A percentile compares a stretch with the other conserved stretches of the same genome.
These are phyloP conservation scores for Phenganax subtilis DNA, from an alignment of 92 coral and sea anemone species.

Conservation along the genomic window DNA sequence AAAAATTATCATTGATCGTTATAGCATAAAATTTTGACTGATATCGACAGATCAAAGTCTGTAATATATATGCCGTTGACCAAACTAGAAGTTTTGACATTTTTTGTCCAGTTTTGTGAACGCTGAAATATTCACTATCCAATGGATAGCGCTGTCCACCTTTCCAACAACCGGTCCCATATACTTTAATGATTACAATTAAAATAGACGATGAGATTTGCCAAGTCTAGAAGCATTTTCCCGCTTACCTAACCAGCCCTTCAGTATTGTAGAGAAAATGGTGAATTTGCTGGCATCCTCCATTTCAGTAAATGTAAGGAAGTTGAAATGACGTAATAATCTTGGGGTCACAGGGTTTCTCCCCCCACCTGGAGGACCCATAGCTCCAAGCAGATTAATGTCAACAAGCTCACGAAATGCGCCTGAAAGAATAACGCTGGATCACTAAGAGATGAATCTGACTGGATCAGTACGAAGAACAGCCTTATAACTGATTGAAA, in stretches of 20 bases:
- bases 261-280: slow-evolving; percentile 78
- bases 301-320: slow-evolving; percentile 90
- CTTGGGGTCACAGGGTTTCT: slow-evolving; percentile 94
- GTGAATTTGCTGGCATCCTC: slow-evolving; percentile 93
- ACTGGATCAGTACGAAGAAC: too few relatives aligned
- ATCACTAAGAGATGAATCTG: neutral
- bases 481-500: too few relatives aligned
- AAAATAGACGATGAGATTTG: neutral
- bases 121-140: too few relatives aligned
- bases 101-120: too few relatives aligned
- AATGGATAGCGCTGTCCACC: too few relatives aligned
- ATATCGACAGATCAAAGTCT: too few relatives aligned
- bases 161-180: too few relatives aligned
- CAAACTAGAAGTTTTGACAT: too few relatives aligned
- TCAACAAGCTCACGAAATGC: slow-evolving; percentile 97
- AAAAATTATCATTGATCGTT: too few relatives aligned
- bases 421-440: slow-evolving; percentile 46
- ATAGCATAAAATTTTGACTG: too few relatives aligned
- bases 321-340: slow-evolving; percentile 88
- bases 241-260: slow-evolving; percentile 86
- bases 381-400: slow-evolving; percentile 80
- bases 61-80: too few relatives aligned
- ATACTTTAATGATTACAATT: too few relatives aligned
- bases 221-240: neutral
- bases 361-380: slow-evolving; percentile 99